Percentiles rank a stretch among this genome's conserved stretches.
Conservation (phyloP, 2,888 invertebrate genomes). For the Creontiades dilutus region DNA sequence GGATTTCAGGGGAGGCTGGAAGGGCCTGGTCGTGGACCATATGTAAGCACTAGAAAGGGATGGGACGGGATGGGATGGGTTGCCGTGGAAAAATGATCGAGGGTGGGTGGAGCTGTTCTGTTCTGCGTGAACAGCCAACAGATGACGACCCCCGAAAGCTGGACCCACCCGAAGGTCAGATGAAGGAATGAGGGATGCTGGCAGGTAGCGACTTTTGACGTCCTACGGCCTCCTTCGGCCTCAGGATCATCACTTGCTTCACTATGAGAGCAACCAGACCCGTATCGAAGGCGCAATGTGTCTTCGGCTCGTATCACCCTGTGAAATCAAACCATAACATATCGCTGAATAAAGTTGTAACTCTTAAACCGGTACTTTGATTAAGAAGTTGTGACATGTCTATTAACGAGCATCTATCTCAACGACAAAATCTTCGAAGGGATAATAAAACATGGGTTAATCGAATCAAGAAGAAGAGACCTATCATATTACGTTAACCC, state of each 20-base stretch:
- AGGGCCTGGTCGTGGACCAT: neutral
- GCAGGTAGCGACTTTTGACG: constrained; percentile 53
- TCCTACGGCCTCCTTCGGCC: constrained; percentile 38
- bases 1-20: constrained; percentile 8
- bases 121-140: constrained; percentile 52
- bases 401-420: too few relatives aligned
- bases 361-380: too few relatives aligned
- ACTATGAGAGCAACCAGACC: neutral
- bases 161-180: constrained; percentile 41
- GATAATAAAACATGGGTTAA: too few relatives aligned
- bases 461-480: too few relatives aligned
- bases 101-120: constrained; percentile 36
- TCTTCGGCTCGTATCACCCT: neutral
- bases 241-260: constrained; percentile 44
- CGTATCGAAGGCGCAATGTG: neutral
- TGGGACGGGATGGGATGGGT: neutral
- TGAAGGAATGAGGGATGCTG: constrained; percentile 50
- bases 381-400: too few relatives aligned
- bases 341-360: too few relatives aligned
- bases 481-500: too few relatives aligned
- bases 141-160: constrained; percentile 18
- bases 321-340: neutral
- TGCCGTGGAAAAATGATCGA: neutral
- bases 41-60: constrained; percentile 14
- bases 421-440: too few relatives aligned